Evolutionary conservation across 2,888 invertebrate genomes (phyloP), one percentile per base, ranked within the genome.

Genomic region (Galeopsomyia nigrocyanea): DNA sequence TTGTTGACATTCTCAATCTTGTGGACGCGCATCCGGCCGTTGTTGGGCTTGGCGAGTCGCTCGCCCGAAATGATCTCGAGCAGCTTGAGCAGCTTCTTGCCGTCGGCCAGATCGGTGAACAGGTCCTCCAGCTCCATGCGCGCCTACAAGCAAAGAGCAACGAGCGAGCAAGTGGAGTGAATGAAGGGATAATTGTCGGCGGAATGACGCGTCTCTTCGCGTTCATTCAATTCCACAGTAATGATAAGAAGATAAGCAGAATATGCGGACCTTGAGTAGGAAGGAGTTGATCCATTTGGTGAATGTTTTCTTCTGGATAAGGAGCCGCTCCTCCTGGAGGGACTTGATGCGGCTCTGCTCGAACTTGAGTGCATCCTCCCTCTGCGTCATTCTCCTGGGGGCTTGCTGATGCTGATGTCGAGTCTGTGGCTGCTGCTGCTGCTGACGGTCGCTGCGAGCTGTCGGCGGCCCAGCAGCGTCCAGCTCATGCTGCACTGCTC

Each of bases 241-340:
- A 7, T 31, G 31, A 5, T 7, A 31, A 31, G 5, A 19, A 53
- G 19, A 2, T 3, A n/a, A 53, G 19, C 6, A 53, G 6, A 13
- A n/a, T 50, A 50, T 10, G 3, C 26, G 79, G 83, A 97, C 97
- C 94, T 97, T 97, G 86, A 94, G 92, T 82, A 98, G 88, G 88
- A 97, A 97, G 21, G 96, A 97, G 89, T 98, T 98, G 94, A 98
- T 95, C 98, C 98, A 98, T 96, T 99, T 99, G 81, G 99, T 99
- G 89, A 99, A 99, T 46, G 99, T 99, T 88, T 99, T 99, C 91
- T 99, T 99, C 89, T 99, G 99, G 80, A 99, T 99, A 88, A 97
- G 95, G 78, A 98, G 90, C 72, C 99, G 93, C 88, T 99, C 99
- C 88, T 98, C 97, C 87, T 98, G 98, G 86, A 99, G 92, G 86